Percentiles rank a stretch among this genome's conserved stretches.
Evolutionary conservation across 2,797 vertebrate genomes (phyloP).

Genomic region (Gadopsis marmoratus): DNA sequence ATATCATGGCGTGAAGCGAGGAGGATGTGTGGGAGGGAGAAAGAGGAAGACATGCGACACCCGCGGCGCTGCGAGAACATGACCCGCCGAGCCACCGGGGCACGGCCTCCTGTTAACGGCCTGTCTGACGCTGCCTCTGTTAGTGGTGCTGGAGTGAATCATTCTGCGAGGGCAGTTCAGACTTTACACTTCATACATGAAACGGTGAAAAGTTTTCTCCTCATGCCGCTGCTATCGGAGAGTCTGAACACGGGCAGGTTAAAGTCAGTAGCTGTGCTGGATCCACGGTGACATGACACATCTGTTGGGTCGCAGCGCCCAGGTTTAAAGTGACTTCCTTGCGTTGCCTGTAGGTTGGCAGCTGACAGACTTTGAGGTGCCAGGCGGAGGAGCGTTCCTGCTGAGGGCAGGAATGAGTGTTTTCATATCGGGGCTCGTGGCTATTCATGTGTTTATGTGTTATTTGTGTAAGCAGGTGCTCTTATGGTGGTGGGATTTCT

Average conservation of each 20-base stretch:
- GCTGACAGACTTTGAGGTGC: conserved; percentile 32
- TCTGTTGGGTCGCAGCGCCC: neutral
- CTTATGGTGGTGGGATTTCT: conserved; percentile 48
- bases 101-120: conserved; percentile 57
- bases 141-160: conserved; percentile 43
- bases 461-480: conserved; percentile 53
- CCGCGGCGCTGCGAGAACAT: conserved; percentile 37
- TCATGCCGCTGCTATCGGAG: neutral
- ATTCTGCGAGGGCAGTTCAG: conserved; percentile 8
- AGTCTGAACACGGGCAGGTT: neutral
- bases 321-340: conserved; percentile 8
- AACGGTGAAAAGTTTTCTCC: neutral
- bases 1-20: neutral
- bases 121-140: conserved; percentile 40
- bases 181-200: neutral
- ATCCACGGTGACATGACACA: neutral
- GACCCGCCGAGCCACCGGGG: conserved; percentile 35
- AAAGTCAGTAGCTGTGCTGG: neutral
- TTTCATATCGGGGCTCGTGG: conserved; percentile 34
- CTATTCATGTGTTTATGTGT: conserved; percentile 58
- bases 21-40: neutral
- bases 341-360: neutral
- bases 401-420: conserved; percentile 20
- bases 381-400: conserved; percentile 21
- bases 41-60: conserved; percentile 9